These are phyloP conservation scores for Hemibagrus guttatus DNA, from an alignment of 2,797 vertebrate species.

Conservation along the genomic window DNA sequence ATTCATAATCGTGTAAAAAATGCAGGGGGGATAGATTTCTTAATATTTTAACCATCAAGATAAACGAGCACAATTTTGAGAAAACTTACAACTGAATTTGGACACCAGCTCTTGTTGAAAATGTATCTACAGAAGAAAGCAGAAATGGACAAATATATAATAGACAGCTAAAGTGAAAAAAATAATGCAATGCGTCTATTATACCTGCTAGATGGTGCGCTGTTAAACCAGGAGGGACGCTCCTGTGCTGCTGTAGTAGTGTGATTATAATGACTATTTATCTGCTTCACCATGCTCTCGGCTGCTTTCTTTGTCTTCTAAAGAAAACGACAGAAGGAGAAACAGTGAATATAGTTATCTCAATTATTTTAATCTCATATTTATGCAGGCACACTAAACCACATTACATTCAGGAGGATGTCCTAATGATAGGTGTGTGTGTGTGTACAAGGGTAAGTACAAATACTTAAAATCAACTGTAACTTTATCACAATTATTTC, in stretches of 20 bases:
- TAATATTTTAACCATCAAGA: neutral
- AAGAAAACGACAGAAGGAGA: conserved; percentile 5
- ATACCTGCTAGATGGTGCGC: conserved; percentile 62
- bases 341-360: neutral
- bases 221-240: conserved; percentile 21
- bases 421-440: neutral
- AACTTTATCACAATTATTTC: neutral
- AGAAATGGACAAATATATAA: neutral
- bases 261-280: conserved; percentile 69
- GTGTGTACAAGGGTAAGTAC: neutral
- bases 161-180: conserved; percentile 36
- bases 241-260: conserved; percentile 46
- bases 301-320: conserved; percentile 63
- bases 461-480: neutral
- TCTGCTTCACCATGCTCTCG: conserved; percentile 69
- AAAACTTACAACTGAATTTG: conserved; percentile 50
- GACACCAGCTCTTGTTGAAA: conserved; percentile 37
- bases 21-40: too few relatives aligned
- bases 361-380: neutral
- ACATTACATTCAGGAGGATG: neutral
- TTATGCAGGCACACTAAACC: too few relatives aligned
- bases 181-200: conserved; percentile 17
- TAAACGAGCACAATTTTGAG: neutral
- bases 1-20: neutral
- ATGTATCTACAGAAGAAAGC: conserved; percentile 18